Conservation (phyloP, 2,888 invertebrate genomes). For the Antheraea assamensis region DNA sequence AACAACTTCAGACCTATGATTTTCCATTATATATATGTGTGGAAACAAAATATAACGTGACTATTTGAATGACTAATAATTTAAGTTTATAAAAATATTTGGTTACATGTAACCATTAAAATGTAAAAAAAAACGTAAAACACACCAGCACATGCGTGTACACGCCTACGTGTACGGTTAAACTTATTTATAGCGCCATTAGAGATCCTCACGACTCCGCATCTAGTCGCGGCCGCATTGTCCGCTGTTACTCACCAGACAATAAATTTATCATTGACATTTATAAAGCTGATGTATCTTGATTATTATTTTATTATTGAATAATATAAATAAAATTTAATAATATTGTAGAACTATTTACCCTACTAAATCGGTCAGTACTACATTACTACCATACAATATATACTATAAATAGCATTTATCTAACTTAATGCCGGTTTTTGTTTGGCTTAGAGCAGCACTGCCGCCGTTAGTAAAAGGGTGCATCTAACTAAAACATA, state of each 20-base stretch:
- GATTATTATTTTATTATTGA: background rate
- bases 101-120: background rate
- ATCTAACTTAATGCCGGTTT: background rate
- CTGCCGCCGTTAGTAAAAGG: no score
- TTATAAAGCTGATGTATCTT: background rate
- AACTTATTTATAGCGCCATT: slow-evolving; percentile 4
- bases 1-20: background rate
- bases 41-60: background rate
- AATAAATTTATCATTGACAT: background rate
- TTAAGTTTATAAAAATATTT: background rate
- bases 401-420: no score
- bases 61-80: background rate
- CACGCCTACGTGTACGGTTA: background rate
- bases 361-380: background rate
- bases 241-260: background rate
- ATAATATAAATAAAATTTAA: no score
- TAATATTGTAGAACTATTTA: background rate
- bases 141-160: background rate
- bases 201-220: background rate
- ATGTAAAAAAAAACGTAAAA: background rate
- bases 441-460: background rate
- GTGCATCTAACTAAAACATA: no score
- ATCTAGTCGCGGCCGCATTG: background rate
- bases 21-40: background rate
- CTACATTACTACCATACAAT: no score